Conservation (phyloP, 2,797 vertebrate genomes). For the Chromobotia macracanthus region DNA sequence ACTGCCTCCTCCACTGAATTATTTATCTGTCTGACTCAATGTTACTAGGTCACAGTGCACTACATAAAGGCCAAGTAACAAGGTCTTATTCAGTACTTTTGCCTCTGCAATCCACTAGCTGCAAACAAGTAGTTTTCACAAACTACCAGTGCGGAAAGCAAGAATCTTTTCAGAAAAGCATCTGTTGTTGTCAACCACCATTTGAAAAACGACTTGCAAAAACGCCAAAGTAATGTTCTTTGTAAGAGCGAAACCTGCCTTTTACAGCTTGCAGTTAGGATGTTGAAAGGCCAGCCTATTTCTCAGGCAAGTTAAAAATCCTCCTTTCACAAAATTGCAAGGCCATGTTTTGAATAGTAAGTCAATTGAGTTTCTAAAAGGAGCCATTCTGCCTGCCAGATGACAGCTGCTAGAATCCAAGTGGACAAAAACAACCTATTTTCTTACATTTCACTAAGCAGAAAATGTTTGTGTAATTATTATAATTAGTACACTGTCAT, state of each 20-base stretch:
- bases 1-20: background rate
- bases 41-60: background rate
- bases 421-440: background rate
- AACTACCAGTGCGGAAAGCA: constrained; percentile 1
- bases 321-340: background rate
- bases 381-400: background rate
- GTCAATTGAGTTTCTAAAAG: background rate
- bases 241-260: background rate
- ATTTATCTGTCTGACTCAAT: background rate
- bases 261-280: background rate
- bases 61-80: background rate
- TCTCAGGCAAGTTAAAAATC: background rate
- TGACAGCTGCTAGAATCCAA: background rate
- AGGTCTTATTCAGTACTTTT: background rate
- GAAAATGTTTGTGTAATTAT: background rate
- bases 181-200: constrained; percentile 10
- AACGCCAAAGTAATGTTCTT: constrained; percentile 3
- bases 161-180: background rate
- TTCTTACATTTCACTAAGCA: background rate
- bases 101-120: background rate
- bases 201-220: constrained; percentile 3
- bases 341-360: constrained; percentile 1
- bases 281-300: background rate
- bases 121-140: background rate
- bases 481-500: background rate